Evolutionary conservation across 2,113 vertebrate species (phyloP).

Genomic region (Aldabrachelys gigantea): DNA sequence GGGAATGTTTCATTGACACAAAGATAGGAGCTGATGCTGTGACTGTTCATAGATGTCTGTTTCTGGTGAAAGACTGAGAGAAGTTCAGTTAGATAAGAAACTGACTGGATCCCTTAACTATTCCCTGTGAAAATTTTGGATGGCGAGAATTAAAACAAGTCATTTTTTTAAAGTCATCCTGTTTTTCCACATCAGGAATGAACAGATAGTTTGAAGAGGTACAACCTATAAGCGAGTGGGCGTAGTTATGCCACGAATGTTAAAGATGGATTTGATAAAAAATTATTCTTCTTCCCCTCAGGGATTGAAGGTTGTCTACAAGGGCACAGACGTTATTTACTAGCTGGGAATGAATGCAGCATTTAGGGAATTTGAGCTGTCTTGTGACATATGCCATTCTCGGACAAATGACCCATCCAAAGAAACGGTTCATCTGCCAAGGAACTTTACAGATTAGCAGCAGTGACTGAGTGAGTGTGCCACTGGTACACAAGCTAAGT

Average conservation of each 20-base stretch:
- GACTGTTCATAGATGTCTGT: conserved; percentile 2
- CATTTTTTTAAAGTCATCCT: conserved; percentile 39
- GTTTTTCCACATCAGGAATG: not conserved
- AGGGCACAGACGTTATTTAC: conserved; percentile 69
- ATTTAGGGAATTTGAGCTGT: conserved; percentile 72
- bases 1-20: not conserved
- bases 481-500: conserved; percentile 45
- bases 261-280: conserved; percentile 67
- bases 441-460: conserved; percentile 67
- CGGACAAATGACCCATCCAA: conserved; percentile 77
- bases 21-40: not conserved
- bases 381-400: conserved; percentile 79
- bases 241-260: conserved; percentile 31
- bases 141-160: conserved; percentile 55
- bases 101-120: conserved; percentile 50
- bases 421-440: conserved; percentile 72
- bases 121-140: conserved; percentile 37
- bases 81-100: conserved; percentile 44
- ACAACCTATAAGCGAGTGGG: conserved; percentile 51
- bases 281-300: conserved; percentile 73
- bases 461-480: conserved; percentile 68
- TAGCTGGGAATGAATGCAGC: conserved; percentile 73
- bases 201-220: conserved; percentile 52
- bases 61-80: conserved; percentile 29
- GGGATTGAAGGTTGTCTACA: conserved; percentile 69